phyloP scores from a whole-genome alignment of 2,888 invertebrate species.

The Eupithecia insigniata region DNA sequence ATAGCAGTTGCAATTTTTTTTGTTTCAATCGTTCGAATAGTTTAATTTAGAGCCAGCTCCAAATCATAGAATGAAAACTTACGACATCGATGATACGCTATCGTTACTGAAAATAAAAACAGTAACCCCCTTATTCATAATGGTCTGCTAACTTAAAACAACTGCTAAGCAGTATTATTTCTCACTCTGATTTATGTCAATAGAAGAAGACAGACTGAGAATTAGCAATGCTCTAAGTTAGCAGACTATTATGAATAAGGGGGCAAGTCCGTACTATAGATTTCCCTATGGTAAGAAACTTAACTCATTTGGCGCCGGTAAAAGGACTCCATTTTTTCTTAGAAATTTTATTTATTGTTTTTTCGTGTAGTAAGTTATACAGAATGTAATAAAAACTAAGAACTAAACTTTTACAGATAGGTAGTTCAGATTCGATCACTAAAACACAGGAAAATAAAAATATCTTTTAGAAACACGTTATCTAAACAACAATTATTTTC shows the following conservation, averaged over 20 bases:
- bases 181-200: no score
- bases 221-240: no score
- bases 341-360: no score
- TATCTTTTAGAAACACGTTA: background rate
- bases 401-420: background rate
- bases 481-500: no score
- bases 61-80: constrained; percentile 73
- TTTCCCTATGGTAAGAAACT: background rate
- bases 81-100: constrained; percentile 33
- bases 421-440: background rate
- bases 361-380: no score
- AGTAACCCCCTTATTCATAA: no score
- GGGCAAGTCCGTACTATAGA: constrained; percentile 3
- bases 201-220: no score
- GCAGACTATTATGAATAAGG: no score
- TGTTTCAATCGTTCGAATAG: constrained; percentile 69
- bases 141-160: no score
- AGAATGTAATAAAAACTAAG: background rate
- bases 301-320: background rate
- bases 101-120: constrained; percentile 50
- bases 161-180: no score
- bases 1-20: constrained; percentile 12
- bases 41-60: constrained; percentile 73
- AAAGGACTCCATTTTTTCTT: no score
- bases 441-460: background rate